phyloP scores from a whole-genome alignment of 2,113 vertebrate genomes.

The Dipodomys spectabilis region DNA sequence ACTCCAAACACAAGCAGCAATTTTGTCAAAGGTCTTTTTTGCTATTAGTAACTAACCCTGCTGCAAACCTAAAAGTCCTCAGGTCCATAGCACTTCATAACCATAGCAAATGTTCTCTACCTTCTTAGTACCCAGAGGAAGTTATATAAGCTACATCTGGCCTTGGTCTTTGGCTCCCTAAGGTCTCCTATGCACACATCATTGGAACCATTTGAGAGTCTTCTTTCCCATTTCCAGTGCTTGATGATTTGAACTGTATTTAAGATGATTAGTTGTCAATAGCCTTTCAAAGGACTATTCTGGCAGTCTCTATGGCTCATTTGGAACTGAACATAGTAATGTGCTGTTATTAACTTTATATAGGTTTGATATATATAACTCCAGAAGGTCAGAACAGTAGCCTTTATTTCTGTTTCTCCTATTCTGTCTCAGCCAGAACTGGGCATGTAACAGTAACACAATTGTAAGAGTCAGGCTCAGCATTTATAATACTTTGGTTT shows the following conservation, averaged over 20 bases:
- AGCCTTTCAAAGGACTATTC: constrained; percentile 47
- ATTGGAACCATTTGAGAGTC: constrained; percentile 21
- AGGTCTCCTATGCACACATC: neutral
- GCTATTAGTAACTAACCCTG: neutral
- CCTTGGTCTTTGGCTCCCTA: neutral
- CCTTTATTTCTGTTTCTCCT: neutral
- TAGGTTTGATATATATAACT: constrained; percentile 5
- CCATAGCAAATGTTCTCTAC: constrained; percentile 8
- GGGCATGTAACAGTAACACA: neutral
- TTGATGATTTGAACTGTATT: constrained; percentile 33
- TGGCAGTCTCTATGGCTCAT: neutral
- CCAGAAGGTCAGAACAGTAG: neutral
- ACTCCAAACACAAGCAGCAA: neutral
- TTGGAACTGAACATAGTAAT: constrained; percentile 18
- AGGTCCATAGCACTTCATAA: constrained; percentile 14
- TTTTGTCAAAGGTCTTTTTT: constrained; percentile 27
- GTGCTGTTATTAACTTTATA: neutral
- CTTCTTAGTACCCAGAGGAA: neutral
- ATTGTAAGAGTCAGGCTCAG: constrained; percentile 17
- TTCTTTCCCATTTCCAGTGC: neutral
- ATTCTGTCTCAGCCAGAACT: neutral
- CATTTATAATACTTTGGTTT: neutral
- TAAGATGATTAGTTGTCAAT: constrained; percentile 29
- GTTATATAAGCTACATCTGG: neutral
- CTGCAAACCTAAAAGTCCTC: constrained; percentile 3